Evolutionary conservation across 2,113 vertebrate species (phyloP).

Genomic region (Dolichallabes microphthalmus): DNA sequence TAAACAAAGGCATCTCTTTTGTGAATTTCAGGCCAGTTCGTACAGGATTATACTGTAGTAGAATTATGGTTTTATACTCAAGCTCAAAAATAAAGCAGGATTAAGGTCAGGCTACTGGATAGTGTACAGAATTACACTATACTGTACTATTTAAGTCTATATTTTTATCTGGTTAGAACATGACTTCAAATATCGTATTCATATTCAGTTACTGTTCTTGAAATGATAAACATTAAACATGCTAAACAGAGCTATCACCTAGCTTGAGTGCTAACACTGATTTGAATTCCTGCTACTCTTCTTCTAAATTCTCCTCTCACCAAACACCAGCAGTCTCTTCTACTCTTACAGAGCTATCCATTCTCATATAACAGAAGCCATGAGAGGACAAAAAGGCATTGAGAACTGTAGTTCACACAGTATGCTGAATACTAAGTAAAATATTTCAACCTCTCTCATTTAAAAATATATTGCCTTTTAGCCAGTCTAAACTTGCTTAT

Average conservation of each 20-base stretch:
- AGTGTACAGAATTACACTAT: not conserved
- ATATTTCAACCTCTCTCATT: not conserved
- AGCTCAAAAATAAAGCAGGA: not conserved
- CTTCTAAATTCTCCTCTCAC: not conserved
- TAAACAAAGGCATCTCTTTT: not conserved
- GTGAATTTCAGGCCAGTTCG: not conserved
- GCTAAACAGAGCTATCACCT: not conserved
- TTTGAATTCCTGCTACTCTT: not conserved
- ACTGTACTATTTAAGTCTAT: not conserved
- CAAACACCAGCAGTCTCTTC: not conserved
- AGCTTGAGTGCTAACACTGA: not conserved
- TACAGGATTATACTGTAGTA: not conserved
- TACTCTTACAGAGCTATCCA: not conserved
- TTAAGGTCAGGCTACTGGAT: not conserved
- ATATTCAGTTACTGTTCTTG: not conserved
- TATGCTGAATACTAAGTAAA: not conserved
- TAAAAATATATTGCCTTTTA: not conserved
- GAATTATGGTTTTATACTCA: not conserved
- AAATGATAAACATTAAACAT: not conserved
- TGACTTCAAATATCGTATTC: not conserved
- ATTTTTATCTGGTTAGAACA: not conserved
- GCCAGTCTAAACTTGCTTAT: not conserved
- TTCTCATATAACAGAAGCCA: not conserved
- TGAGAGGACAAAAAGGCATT: not conserved
- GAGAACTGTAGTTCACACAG: not conserved